Base-by-base conservation (phyloP, 1,140 invertebrate genomes). In the Nebria ingens region DNA sequence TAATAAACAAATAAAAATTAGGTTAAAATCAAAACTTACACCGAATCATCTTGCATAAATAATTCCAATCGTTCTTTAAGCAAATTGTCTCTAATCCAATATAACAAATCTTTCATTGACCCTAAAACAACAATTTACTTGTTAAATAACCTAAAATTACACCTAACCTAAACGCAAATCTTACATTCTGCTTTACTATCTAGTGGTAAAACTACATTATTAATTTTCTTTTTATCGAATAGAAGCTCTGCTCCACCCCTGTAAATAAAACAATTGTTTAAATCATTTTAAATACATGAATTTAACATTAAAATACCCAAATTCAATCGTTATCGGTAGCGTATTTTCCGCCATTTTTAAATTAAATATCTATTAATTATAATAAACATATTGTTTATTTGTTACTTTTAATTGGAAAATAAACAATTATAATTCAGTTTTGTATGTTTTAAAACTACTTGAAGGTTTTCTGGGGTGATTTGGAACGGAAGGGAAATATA, bases 161-260 rank as follows among this genome's bases (percentile, higher is more conserved):
- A n/a, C n/a, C n/a, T n/a, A n/a, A n/a, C n/a, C n/a, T n/a, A n/a
- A n/a, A n/a, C n/a, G n/a, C n/a, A 20, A 57, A 54, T 65, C 62
- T 68, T 67, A 68, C 66, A 70, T 65, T 63, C 53, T 54, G 64
- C 61, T 34, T 68, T 66, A 40, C 6, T 9, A 34, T 73, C 54
- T 0, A 59, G 29, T 25, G 83, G 79, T 64, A 94, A 75, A 34
- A 73, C 68, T 0, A 93, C 68, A 50, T 82, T 65, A 51, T 86
- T 79, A 23, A 80, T 81, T 65, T 91, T 93, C 20, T 85, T 77
- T 64, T 90, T 92, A 57, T 85, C 83, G 70, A 95, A 91, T 1
- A 95, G 69, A 0, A 93, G 68, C 68, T 96, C 91, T 2, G 90
- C 89, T 6, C 92, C 92, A 49, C 92, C 92, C 56, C 87, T 89